Conservation (phyloP, 1,140 invertebrate genomes). For the Diachasmimorpha longicaudata region DNA sequence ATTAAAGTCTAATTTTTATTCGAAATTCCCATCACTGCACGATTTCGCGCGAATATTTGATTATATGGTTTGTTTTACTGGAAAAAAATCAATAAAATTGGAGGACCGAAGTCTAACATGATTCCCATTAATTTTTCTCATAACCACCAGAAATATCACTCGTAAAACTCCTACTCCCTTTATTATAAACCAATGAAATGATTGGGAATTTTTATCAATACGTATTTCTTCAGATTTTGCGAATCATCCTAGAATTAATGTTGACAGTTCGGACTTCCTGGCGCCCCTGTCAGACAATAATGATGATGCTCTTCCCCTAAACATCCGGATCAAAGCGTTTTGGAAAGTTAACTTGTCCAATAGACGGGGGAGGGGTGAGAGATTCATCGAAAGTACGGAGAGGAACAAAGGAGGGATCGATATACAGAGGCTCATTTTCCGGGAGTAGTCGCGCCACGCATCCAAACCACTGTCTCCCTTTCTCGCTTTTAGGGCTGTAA, state of each 20-base stretch:
- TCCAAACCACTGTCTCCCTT: background rate
- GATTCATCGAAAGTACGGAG: conserved; percentile 9
- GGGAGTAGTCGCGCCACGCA: conserved; percentile 19
- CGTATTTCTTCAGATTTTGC: no score
- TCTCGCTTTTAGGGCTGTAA: background rate
- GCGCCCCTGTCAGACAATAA: background rate
- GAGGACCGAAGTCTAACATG: no score
- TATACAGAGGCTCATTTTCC: conserved; percentile 23
- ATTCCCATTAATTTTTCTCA: no score
- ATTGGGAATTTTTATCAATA: no score
- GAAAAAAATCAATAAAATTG: no score
- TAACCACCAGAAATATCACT: no score
- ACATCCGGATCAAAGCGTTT: conserved; percentile 2
- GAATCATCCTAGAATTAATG: background rate
- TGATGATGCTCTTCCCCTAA: background rate
- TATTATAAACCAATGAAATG: no score
- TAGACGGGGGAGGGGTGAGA: background rate
- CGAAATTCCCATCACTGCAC: no score
- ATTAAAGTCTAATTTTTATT: no score
- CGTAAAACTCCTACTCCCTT: no score
- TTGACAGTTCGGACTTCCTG: background rate
- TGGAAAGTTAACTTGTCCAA: background rate
- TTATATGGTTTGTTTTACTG: no score
- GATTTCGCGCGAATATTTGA: no score
- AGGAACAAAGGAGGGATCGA: conserved; percentile 22